Percentiles rank a stretch among this genome's conserved stretches.
phyloP scores from a whole-genome alignment of 2,797 vertebrate species.

The Poeciliopsis turneri region DNA sequence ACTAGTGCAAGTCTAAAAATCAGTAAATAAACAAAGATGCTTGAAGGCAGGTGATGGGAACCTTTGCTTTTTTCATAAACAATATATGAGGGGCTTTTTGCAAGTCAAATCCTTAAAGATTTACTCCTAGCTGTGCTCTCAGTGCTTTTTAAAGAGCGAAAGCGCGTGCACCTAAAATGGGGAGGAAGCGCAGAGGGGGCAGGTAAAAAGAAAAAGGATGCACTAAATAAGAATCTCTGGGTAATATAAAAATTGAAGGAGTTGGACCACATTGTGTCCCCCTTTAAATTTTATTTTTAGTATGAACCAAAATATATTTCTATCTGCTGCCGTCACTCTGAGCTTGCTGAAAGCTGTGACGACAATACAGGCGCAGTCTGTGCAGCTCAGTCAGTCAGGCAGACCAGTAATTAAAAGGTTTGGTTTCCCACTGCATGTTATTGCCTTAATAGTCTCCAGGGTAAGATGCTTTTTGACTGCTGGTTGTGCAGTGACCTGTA shows the following conservation, averaged over 20 bases:
- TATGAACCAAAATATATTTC: conserved; percentile 46
- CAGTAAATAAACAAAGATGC: conserved; percentile 90
- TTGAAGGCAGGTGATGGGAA: conserved; percentile 78
- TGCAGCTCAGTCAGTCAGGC: conserved; percentile 42
- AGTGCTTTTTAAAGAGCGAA: conserved; percentile 72
- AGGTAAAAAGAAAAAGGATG: conserved; percentile 69
- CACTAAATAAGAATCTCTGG: conserved; percentile 63
- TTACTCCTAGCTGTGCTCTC: conserved; percentile 68
- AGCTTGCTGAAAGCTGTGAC: conserved; percentile 32
- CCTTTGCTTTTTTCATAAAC: conserved; percentile 89
- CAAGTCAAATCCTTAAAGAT: conserved; percentile 95
- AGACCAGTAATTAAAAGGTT: conserved; percentile 76
- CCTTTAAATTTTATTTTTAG: conserved; percentile 34
- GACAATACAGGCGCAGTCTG: conserved; percentile 46
- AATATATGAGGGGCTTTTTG: conserved; percentile 99
- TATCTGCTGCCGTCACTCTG: conserved; percentile 40
- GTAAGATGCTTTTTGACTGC: conserved; percentile 82
- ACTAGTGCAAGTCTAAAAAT: conserved; percentile 97
- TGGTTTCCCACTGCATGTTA: conserved; percentile 65
- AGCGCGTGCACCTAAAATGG: conserved; percentile 61
- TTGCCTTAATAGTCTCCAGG: conserved; percentile 66
- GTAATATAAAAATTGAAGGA: conserved; percentile 65
- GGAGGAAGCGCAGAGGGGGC: conserved; percentile 32
- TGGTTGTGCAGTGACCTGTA: conserved; percentile 86
- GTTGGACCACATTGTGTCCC: conserved; percentile 17